Evolutionary conservation across 2,797 vertebrate species (phyloP), one percentile per base, ranked within the genome.

Genomic region (Galagoides demidoff): DNA sequence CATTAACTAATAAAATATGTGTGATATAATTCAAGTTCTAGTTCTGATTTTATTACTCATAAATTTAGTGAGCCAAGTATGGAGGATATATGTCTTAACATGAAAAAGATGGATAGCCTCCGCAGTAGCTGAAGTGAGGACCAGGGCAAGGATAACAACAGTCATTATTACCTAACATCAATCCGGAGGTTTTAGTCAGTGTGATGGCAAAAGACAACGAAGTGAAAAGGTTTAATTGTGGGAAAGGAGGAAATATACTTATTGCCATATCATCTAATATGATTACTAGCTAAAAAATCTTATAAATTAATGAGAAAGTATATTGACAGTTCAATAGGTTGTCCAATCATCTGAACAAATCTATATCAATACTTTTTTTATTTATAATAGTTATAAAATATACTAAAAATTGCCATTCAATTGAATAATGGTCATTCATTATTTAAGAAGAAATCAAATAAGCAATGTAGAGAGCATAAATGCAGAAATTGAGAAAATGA

Each of bases 401-500:
- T 76, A 78, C 7, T 83, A 59, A 89, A 76, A 66, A 70, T 95
- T 31, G 3, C 19, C 12, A 71, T 57, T 91, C 23, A 85, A 5
- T 43, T 49, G 45, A 49, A 49, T 49, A 49, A 49, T 49, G 45
- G 45, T 12, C 45, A 49, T 49, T 49, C 45, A 84, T 25, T 23
- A 37, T 34, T 34, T 59, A 23, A 37, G 22, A 59, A 79, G 23
- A 55, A 55, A 23, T 83, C 92, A 89, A 81, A 61, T 81, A 68
- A 93, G 4, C 20, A 86, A 68, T 37, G 10, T 45, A 63, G 25
- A 78, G 34, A 84, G 74, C 10, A 20, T 92, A 20, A 81, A 25
- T 59, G n/a, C 31, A 96, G 19, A 92, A 86, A 78, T 29, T 78
- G 29, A 55, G 57, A 92, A 16, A 91, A 49, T 68, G 34, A 94